Evolutionary conservation across 2,797 vertebrate genomes (phyloP).

Genomic region (Coregonus ussuriensis): DNA sequence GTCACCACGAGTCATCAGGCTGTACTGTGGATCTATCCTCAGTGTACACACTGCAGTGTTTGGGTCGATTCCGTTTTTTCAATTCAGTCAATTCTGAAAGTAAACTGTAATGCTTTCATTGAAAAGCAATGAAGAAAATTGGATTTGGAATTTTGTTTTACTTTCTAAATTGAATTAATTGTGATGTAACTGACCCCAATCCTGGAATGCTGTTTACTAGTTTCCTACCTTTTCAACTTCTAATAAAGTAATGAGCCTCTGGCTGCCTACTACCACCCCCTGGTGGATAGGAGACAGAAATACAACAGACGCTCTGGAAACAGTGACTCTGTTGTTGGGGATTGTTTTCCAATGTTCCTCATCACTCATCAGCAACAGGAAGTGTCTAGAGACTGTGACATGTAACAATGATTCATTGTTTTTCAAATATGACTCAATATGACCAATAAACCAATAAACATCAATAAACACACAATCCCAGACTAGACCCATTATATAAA

Average conservation of each 20-base stretch:
- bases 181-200: background rate
- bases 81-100: background rate
- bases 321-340: background rate
- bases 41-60: background rate
- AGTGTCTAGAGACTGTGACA: background rate
- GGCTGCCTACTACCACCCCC: constrained; percentile 55
- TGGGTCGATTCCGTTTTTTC: background rate
- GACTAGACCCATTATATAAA: too few species aligned
- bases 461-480: too few species aligned
- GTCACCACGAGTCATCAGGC: constrained; percentile 55
- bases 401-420: background rate
- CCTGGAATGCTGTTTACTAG: background rate
- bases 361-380: background rate
- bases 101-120: background rate
- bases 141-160: background rate
- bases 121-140: too few species aligned
- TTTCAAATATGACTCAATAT: background rate
- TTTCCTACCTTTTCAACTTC: too few species aligned
- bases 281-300: constrained; percentile 40
- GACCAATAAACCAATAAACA: too few species aligned
- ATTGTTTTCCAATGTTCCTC: background rate
- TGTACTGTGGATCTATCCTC: constrained; percentile 9
- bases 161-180: background rate
- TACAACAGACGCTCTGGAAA: background rate
- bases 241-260: background rate